These are phyloP conservation scores for Pseudopipra pipra DNA, from an alignment of 2,113 vertebrate genomes.

Conservation along the genomic window DNA sequence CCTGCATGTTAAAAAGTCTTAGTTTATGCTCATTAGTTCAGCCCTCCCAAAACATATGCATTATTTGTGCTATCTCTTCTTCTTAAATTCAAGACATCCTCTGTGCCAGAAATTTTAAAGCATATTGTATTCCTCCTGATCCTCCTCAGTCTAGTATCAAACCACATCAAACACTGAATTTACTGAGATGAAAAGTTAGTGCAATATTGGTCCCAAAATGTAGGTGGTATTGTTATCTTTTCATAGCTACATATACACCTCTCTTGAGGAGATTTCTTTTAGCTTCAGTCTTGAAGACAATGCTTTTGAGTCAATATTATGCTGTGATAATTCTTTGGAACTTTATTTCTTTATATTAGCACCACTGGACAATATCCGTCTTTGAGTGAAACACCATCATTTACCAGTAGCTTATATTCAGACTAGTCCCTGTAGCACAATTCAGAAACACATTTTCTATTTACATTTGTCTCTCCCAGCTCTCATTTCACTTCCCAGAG, in stretches of 20 bases:
- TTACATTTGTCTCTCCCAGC: slow-evolving; percentile 39
- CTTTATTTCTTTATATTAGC: slow-evolving; percentile 32
- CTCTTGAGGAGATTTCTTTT: slow-evolving; percentile 48
- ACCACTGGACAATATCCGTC: slow-evolving; percentile 38
- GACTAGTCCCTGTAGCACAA: slow-evolving; percentile 33
- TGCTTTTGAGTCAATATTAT: slow-evolving; percentile 29
- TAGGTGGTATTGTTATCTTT: slow-evolving; percentile 16
- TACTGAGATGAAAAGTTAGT: slow-evolving; percentile 23
- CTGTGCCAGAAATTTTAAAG: neutral
- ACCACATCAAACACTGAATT: neutral
- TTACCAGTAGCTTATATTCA: slow-evolving; percentile 46
- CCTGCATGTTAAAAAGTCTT: neutral
- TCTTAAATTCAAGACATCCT: neutral
- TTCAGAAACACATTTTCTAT: slow-evolving; percentile 44
- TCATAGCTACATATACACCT: slow-evolving; percentile 8
- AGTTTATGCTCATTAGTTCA: neutral
- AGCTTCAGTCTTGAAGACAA: slow-evolving; percentile 15
- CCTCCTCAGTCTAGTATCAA: too few relatives aligned
- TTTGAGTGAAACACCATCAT: slow-evolving; percentile 36
- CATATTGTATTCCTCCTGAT: rapidly evolving
- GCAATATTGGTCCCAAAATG: neutral
- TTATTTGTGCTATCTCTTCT: neutral
- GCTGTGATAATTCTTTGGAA: slow-evolving; percentile 34
- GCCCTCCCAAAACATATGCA: neutral
- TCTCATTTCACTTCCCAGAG: slow-evolving; percentile 33